A percentile compares a stretch with the other conserved stretches of the same genome.
These are phyloP conservation scores for Tachina lurida DNA, from an alignment of 2,888 invertebrate species.

Conservation along the genomic window DNA sequence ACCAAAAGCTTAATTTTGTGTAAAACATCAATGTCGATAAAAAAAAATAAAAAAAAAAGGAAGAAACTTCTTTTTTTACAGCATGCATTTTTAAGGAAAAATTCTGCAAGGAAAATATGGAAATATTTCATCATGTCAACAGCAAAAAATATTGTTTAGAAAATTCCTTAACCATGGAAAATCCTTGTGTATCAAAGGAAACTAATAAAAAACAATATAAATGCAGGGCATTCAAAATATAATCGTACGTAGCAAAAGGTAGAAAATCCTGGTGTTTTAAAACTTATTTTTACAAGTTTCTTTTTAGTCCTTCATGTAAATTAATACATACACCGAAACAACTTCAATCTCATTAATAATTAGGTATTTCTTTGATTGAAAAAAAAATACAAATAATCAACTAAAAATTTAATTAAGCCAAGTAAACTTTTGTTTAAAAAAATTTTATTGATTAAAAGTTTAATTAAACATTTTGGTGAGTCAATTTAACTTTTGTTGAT, in stretches of 20 bases:
- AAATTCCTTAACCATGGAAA: not conserved
- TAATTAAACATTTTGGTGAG: too few species aligned
- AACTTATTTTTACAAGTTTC: slow-evolving; percentile 1
- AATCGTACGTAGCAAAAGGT: slow-evolving; percentile 26
- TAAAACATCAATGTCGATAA: slow-evolving; percentile 22
- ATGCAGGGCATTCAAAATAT: not conserved
- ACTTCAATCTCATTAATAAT: too few species aligned
- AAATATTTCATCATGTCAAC: slow-evolving; percentile 41
- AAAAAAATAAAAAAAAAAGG: not conserved
- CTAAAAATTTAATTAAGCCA: too few species aligned
- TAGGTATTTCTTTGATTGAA: too few species aligned
- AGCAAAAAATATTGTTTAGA: not conserved
- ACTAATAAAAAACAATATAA: not conserved
- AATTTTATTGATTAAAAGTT: too few species aligned
- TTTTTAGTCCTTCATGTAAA: slow-evolving; percentile 4
- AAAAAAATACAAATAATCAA: too few species aligned
- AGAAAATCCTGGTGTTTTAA: slow-evolving; percentile 42
- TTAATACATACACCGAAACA: too few species aligned
- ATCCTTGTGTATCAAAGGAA: not conserved
- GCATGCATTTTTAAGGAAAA: not conserved
- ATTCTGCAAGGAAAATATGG: not conserved
- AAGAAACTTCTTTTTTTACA: slow-evolving; percentile 1
- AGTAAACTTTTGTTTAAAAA: too few species aligned
- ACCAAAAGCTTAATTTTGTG: slow-evolving; percentile 43
- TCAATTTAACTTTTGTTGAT: too few species aligned